Percentiles rank a stretch among this genome's conserved stretches.
These are phyloP conservation scores for Idaea biselata DNA, from an alignment of 2,888 invertebrate genomes.

Conservation along the genomic window DNA sequence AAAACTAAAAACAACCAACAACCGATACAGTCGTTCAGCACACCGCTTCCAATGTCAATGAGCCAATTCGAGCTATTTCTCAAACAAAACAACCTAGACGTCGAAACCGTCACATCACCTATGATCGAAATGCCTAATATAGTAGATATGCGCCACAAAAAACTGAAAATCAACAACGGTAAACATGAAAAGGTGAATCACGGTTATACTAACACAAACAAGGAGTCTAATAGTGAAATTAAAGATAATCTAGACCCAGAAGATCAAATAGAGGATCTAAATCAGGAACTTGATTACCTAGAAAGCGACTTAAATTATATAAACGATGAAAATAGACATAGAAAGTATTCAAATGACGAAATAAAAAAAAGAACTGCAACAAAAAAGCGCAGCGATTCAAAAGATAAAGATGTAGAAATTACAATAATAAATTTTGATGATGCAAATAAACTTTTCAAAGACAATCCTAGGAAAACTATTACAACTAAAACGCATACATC, in stretches of 20 bases:
- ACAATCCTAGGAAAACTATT: too few relatives aligned
- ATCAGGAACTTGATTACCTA: slow-evolving; percentile 26
- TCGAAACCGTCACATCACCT: slow-evolving; percentile 50
- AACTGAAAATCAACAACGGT: background rate
- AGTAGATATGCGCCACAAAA: slow-evolving; percentile 3
- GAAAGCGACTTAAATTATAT: slow-evolving; percentile 14
- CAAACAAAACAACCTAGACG: slow-evolving; percentile 49
- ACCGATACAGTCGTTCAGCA: slow-evolving; percentile 54
- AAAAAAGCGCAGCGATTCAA: slow-evolving; percentile 13
- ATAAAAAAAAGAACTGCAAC: slow-evolving; percentile 1
- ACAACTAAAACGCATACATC: background rate
- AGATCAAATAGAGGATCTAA: slow-evolving; percentile 26
- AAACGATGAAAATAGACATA: slow-evolving; percentile 9
- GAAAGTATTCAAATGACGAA: slow-evolving; percentile 20
- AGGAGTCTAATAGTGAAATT: background rate
- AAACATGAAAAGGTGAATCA: slow-evolving; percentile 2
- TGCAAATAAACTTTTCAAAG: slow-evolving; percentile 3
- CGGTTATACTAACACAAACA: background rate
- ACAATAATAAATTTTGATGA: slow-evolving; percentile 39
- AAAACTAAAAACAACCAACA: slow-evolving; percentile 38
- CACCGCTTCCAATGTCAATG: slow-evolving; percentile 56
- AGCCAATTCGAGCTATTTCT: slow-evolving; percentile 55
- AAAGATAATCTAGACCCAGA: slow-evolving; percentile 11
- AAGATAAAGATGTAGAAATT: slow-evolving; percentile 31
- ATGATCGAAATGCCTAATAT: slow-evolving; percentile 25